Percentiles rank a stretch among this genome's conserved stretches.
These are phyloP conservation scores for Euplexia lucipara DNA, from an alignment of 2,888 invertebrate species.

Conservation along the genomic window DNA sequence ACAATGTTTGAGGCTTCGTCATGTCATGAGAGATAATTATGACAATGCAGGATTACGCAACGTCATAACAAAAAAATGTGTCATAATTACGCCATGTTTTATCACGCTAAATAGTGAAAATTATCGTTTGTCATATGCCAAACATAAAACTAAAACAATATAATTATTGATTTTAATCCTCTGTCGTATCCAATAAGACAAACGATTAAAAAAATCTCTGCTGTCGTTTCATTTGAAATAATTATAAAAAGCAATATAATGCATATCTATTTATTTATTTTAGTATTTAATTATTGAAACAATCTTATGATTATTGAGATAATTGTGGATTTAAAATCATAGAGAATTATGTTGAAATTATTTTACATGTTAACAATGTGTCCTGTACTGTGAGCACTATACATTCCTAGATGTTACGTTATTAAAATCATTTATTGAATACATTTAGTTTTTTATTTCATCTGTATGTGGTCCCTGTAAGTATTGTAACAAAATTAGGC, in stretches of 20 bases:
- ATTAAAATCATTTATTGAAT: constrained; percentile 63
- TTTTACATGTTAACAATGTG: constrained; percentile 40
- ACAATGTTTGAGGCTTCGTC: constrained; percentile 1
- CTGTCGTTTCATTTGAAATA: constrained; percentile 40
- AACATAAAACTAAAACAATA: constrained; percentile 6
- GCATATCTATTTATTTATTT: constrained; percentile 63
- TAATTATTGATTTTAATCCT: constrained; percentile 12
- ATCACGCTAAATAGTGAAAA: constrained; percentile 22
- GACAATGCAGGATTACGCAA: neutral
- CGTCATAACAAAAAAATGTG: constrained; percentile 28
- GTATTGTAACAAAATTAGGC: too few relatives aligned
- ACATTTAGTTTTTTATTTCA: constrained; percentile 15
- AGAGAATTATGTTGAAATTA: constrained; percentile 40
- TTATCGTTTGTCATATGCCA: constrained; percentile 3
- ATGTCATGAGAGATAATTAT: neutral
- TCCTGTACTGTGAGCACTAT: constrained; percentile 55
- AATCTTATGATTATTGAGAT: constrained; percentile 50
- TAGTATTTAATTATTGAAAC: constrained; percentile 38
- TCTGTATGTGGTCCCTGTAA: too few relatives aligned
- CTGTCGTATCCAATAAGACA: constrained; percentile 39
- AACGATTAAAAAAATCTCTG: constrained; percentile 27
- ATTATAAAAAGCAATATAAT: constrained; percentile 58
- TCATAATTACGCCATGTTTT: constrained; percentile 27
- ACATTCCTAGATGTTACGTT: constrained; percentile 62
- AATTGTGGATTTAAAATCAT: constrained; percentile 45